These are phyloP conservation scores for Parasteatoda tepidariorum DNA, from an alignment of 1,140 invertebrate species.

Conservation along the genomic window DNA sequence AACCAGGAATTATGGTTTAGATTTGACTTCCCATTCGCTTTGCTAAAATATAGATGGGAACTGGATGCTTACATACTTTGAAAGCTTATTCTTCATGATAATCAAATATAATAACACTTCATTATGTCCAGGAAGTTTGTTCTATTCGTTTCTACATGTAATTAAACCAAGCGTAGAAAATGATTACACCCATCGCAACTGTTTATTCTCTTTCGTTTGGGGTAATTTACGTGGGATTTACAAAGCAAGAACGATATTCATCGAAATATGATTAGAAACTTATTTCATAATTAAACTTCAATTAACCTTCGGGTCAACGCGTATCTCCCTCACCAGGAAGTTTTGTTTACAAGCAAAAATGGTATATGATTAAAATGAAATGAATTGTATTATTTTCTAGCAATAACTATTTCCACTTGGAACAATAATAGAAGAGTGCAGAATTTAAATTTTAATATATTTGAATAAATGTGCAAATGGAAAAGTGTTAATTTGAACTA, in stretches of 20 bases:
- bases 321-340: neutral
- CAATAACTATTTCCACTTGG: too few relatives aligned
- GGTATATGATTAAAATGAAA: too few relatives aligned
- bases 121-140: neutral
- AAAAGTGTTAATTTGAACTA: too few relatives aligned
- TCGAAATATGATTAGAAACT: conserved; percentile 47
- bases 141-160: conserved; percentile 1
- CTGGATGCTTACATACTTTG: too few relatives aligned
- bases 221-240: conserved; percentile 4
- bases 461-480: too few relatives aligned
- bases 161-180: conserved; percentile 8
- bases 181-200: conserved; percentile 33
- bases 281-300: conserved; percentile 57
- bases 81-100: neutral
- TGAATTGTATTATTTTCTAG: too few relatives aligned
- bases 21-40: too few relatives aligned
- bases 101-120: conserved; percentile 13
- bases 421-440: too few relatives aligned
- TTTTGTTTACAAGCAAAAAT: neutral
- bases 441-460: too few relatives aligned
- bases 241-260: conserved; percentile 29
- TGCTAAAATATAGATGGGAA: too few relatives aligned
- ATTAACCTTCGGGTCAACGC: conserved; percentile 41
- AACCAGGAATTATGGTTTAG: too few relatives aligned
- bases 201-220: conserved; percentile 35